Evolutionary conservation across 1,140 invertebrate genomes (phyloP).

Genomic region (Phymastichus coffea): DNA sequence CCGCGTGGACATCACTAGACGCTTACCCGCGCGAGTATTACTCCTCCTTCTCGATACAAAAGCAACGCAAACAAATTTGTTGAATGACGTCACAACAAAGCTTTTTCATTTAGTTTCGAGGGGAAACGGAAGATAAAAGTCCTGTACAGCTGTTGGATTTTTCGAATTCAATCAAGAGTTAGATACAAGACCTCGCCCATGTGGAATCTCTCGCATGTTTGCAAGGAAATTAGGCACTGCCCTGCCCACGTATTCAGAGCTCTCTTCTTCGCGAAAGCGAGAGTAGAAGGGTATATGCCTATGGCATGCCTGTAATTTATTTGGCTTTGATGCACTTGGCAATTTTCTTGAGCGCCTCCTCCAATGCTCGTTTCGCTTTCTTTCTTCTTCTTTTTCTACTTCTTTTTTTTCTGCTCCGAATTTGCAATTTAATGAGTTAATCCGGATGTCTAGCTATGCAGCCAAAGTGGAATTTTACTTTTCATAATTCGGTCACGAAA

Average conservation of each 20-base stretch:
- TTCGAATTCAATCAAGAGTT: no score
- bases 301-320: conserved; percentile 2
- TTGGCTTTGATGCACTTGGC: conserved; percentile 20
- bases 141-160: no score
- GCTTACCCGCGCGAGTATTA: not conserved
- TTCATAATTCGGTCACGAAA: conserved; percentile 18
- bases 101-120: no score
- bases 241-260: no score
- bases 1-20: no score
- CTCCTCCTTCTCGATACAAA: not conserved
- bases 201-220: no score
- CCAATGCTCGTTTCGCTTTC: not conserved
- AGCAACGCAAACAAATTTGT: not conserved
- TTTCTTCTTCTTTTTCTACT: not conserved
- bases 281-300: no score
- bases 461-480: conserved; percentile 15
- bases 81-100: not conserved
- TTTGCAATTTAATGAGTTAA: conserved; percentile 28
- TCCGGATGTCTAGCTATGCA: not conserved
- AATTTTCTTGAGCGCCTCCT: conserved; percentile 6
- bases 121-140: no score
- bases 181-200: no score
- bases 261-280: not conserved
- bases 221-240: no score
- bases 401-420: no score